These are phyloP conservation scores for Raphicerus campestris DNA, from an alignment of 2,113 vertebrate genomes.

Conservation along the genomic window DNA sequence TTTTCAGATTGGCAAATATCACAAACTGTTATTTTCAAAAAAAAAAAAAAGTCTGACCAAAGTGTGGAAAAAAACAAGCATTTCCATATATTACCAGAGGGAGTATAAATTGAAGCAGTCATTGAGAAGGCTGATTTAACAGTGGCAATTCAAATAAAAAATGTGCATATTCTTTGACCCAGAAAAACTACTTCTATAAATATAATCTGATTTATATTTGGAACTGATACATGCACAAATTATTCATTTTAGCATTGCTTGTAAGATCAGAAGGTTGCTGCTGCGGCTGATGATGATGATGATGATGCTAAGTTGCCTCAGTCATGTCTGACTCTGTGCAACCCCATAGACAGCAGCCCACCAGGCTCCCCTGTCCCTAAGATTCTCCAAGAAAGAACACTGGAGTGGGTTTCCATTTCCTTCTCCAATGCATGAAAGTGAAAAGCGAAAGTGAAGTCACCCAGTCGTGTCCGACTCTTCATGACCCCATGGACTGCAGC, in stretches of 20 bases:
- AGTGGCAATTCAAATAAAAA: background rate
- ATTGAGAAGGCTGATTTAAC: background rate
- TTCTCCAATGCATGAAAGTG: no score
- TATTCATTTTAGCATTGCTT: background rate
- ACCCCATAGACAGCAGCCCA: no score
- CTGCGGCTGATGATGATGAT: no score
- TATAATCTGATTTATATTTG: background rate
- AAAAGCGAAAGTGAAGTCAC: no score
- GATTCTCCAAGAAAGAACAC: no score
- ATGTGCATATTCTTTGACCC: background rate
- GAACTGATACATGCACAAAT: background rate
- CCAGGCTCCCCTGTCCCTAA: no score
- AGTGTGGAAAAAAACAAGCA: background rate
- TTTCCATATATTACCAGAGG: background rate
- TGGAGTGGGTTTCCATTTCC: no score
- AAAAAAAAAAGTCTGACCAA: background rate
- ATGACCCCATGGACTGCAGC: no score
- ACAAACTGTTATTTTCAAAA: background rate
- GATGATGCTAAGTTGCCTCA: no score
- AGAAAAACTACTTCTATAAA: background rate
- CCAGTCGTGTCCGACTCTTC: no score
- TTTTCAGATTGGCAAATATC: background rate
- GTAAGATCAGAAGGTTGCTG: background rate
- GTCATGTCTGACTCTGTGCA: no score
- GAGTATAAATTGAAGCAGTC: background rate